Conservation (phyloP, 2,113 vertebrate genomes). For the Cichladusa arquata region DNA sequence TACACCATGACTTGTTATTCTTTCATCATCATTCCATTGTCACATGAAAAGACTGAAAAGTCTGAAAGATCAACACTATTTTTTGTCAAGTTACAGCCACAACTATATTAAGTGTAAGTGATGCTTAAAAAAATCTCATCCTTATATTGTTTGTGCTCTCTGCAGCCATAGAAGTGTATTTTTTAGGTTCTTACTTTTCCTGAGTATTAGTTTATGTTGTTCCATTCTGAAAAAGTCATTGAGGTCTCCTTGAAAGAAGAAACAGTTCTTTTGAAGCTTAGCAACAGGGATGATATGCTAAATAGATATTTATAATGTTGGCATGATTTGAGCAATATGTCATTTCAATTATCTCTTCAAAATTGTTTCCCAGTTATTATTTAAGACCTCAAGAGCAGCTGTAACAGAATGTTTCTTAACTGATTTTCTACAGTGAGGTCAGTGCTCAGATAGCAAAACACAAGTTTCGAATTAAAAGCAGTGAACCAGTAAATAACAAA, state of each 20-base stretch:
- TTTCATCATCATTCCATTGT: background rate
- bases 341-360: slow-evolving; percentile 32
- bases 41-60: background rate
- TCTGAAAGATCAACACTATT: background rate
- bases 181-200: background rate
- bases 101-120: background rate
- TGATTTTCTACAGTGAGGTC: background rate
- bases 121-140: background rate
- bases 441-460: background rate
- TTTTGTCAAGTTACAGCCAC: background rate
- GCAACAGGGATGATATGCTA: background rate
- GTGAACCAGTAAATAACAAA: slow-evolving; percentile 13
- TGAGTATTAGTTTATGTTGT: background rate
- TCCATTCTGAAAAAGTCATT: background rate
- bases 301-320: slow-evolving; percentile 5
- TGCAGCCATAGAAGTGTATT: background rate
- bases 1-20: background rate
- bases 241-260: background rate
- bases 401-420: slow-evolving; percentile 6
- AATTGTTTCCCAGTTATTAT: background rate
- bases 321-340: slow-evolving; percentile 1
- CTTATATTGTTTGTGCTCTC: background rate
- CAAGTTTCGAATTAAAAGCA: slow-evolving; percentile 2
- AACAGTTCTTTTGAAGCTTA: background rate
- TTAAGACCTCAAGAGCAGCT: background rate